Conservation (phyloP, 2,888 invertebrate species). For the Drosophila greeni region DNA sequence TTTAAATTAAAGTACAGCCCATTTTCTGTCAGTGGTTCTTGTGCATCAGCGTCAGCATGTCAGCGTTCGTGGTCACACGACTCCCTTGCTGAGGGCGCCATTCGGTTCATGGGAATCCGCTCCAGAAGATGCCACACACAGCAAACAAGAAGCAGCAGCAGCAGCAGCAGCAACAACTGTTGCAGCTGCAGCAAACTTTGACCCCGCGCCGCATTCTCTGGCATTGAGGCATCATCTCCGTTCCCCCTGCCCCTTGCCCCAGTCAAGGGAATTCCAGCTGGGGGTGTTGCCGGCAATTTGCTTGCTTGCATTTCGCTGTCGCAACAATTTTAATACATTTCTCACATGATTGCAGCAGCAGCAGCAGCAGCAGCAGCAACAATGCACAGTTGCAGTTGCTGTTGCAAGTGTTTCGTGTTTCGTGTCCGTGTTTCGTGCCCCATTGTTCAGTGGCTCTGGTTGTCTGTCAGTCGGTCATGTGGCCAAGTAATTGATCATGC, state of each 20-base stretch:
- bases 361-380: constrained; percentile 23
- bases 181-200: constrained; percentile 59
- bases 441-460: constrained; percentile 33
- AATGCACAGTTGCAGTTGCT: constrained; percentile 34
- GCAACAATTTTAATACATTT: constrained; percentile 70
- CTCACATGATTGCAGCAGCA: constrained; percentile 58
- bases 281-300: constrained; percentile 51
- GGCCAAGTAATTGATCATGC: constrained; percentile 39
- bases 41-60: constrained; percentile 58
- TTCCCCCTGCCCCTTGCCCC: constrained; percentile 14
- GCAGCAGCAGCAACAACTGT: constrained; percentile 17
- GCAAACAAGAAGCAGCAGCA: constrained; percentile 28
- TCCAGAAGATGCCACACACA: constrained; percentile 68
- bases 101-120: constrained; percentile 68
- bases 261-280: background rate
- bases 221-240: constrained; percentile 50
- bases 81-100: constrained; percentile 62
- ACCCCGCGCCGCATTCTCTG: constrained; percentile 63
- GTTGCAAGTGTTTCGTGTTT: constrained; percentile 36
- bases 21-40: constrained; percentile 2
- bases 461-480: constrained; percentile 42
- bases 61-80: constrained; percentile 63
- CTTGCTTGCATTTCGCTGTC: constrained; percentile 71
- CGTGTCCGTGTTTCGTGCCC: constrained; percentile 34
- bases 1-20: background rate